These are phyloP conservation scores for Betta splendens DNA, from an alignment of 2,797 vertebrate species.

Conservation along the genomic window DNA sequence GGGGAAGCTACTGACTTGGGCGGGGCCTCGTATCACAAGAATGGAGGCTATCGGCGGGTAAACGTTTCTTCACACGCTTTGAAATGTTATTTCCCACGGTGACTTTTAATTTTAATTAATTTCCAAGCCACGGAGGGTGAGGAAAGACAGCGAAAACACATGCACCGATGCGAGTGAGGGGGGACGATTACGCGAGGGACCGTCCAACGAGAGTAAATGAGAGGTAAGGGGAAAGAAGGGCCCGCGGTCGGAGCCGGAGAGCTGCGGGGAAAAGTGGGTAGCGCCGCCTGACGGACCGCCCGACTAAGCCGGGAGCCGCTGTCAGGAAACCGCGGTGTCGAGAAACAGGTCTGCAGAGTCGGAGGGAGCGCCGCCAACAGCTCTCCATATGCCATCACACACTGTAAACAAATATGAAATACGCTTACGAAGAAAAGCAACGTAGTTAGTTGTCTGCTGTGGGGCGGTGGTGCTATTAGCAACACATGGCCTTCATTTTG, in stretches of 20 bases:
- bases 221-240: constrained; percentile 82
- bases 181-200: constrained; percentile 53
- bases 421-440: constrained; percentile 1
- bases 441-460: background rate
- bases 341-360: constrained; percentile 65
- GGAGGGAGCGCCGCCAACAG: constrained; percentile 85
- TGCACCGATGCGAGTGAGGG: background rate
- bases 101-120: background rate
- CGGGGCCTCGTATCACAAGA: constrained; percentile 68
- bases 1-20: constrained; percentile 66
- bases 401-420: constrained; percentile 47
- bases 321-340: constrained; percentile 81
- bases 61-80: constrained; percentile 72
- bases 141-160: background rate
- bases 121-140: background rate
- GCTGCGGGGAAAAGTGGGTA: constrained; percentile 85
- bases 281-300: constrained; percentile 89
- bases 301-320: constrained; percentile 68
- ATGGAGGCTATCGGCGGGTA: constrained; percentile 71
- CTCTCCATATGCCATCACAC: constrained; percentile 80
- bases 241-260: constrained; percentile 70
- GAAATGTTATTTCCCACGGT: constrained; percentile 41
- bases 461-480: background rate
- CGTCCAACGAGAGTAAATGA: constrained; percentile 74
- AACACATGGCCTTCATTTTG: constrained; percentile 15